A percentile compares a stretch with the other conserved stretches of the same genome.
These are phyloP conservation scores for Odontomyia ornata DNA, from an alignment of 2,888 invertebrate genomes.

Conservation along the genomic window DNA sequence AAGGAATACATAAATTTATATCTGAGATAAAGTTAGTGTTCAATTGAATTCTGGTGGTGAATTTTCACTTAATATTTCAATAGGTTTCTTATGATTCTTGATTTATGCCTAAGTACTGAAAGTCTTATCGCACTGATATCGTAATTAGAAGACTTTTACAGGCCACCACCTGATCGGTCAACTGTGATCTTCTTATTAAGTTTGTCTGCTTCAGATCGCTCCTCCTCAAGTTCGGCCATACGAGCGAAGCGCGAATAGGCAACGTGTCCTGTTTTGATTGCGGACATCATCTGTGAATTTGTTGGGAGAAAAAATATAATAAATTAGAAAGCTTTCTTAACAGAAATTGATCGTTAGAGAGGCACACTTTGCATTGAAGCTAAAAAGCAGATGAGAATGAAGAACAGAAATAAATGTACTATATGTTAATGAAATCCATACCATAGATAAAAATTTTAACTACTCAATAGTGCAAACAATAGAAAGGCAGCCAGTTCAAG, in stretches of 20 bases:
- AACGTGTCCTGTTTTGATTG: conserved; percentile 95
- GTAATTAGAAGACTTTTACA: conserved; percentile 68
- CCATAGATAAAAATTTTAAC: background rate
- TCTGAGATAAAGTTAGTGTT: background rate
- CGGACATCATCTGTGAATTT: conserved; percentile 90
- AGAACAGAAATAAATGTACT: background rate
- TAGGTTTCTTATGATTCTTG: background rate
- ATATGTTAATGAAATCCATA: background rate
- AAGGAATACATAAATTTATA: background rate
- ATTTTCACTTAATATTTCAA: background rate
- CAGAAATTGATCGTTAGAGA: background rate
- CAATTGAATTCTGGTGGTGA: background rate
- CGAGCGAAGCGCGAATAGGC: conserved; percentile 94
- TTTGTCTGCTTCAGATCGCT: conserved; percentile 78
- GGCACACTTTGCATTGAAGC: conserved; percentile 1
- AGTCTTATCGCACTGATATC: background rate
- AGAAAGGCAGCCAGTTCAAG: no score
- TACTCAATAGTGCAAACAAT: background rate
- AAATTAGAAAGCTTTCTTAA: background rate
- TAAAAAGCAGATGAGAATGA: conserved; percentile 30
- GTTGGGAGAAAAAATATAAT: background rate
- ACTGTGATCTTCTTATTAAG: conserved; percentile 85
- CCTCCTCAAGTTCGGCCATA: conserved; percentile 92
- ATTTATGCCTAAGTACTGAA: conserved; percentile 6
- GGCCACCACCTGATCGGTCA: conserved; percentile 94